phyloP scores from a whole-genome alignment of 2,113 vertebrate genomes.

The Bothrops jararaca region DNA sequence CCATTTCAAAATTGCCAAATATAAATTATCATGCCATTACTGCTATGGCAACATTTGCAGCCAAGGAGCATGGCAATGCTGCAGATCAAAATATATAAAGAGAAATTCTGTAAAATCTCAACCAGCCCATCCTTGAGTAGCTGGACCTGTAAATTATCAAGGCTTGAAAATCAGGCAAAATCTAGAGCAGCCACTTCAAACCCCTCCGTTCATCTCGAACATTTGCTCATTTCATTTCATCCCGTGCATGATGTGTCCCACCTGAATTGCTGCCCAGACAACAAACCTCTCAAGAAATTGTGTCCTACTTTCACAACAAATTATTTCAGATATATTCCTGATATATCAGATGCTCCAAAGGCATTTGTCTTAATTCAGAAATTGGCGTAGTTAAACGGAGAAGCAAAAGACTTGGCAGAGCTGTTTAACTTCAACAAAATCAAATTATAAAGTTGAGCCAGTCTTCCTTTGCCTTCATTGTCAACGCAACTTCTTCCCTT shows the following conservation, averaged over 20 bases:
- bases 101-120: neutral
- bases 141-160: neutral
- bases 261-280: neutral
- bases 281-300: neutral
- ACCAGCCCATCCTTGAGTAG: neutral
- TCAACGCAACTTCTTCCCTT: neutral
- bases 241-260: too few species aligned
- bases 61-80: neutral
- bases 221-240: neutral
- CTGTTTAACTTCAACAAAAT: slow-evolving; percentile 11
- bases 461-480: neutral
- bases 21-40: slow-evolving; percentile 14
- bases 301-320: neutral
- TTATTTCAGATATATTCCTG: neutral
- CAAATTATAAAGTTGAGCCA: neutral
- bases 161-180: neutral
- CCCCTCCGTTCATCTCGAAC: neutral
- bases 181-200: neutral
- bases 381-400: neutral
- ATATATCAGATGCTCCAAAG: too few species aligned
- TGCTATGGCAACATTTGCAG: slow-evolving; percentile 33
- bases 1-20: slow-evolving; percentile 18
- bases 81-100: slow-evolving; percentile 18
- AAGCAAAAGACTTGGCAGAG: slow-evolving; percentile 29
- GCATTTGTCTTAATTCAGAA: too few species aligned